Evolutionary conservation across 2,113 vertebrate species (phyloP).

Genomic region (Grammomys surdaster): DNA sequence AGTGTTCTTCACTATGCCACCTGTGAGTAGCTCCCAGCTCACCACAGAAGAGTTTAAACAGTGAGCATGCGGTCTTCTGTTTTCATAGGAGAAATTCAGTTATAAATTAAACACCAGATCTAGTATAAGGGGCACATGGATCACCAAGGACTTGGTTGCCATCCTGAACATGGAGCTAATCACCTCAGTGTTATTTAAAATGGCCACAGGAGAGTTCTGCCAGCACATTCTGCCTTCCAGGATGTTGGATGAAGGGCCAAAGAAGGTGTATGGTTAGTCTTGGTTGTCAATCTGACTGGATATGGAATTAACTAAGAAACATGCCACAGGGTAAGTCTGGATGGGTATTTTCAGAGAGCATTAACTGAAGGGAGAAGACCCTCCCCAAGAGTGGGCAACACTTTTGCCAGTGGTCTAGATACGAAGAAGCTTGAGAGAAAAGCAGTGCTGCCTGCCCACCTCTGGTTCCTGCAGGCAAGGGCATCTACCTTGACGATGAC

Average conservation of each 20-base stretch:
- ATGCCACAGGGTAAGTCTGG: no score
- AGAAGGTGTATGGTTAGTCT: background rate
- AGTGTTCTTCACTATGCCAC: background rate
- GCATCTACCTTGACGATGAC: no score
- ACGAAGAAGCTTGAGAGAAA: background rate
- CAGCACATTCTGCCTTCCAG: background rate
- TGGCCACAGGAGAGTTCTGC: background rate
- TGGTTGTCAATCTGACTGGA: background rate
- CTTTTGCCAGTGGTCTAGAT: background rate
- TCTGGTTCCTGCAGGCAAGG: background rate
- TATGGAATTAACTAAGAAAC: background rate
- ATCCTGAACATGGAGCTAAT: background rate
- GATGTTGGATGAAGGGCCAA: background rate
- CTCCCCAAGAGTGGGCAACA: background rate
- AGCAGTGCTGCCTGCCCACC: background rate
- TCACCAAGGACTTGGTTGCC: background rate
- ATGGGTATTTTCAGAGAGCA: background rate
- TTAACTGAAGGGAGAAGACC: background rate
- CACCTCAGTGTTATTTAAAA: background rate
- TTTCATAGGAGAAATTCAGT: background rate
- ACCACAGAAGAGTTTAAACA: background rate
- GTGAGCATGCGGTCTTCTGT: background rate
- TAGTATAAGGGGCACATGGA: accelerated
- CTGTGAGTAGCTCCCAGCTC: background rate
- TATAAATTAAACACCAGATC: background rate